A percentile compares a stretch with the other conserved stretches of the same genome.
Conservation (phyloP, 2,888 invertebrate genomes). For the Heteromyza rotundicornis region DNA sequence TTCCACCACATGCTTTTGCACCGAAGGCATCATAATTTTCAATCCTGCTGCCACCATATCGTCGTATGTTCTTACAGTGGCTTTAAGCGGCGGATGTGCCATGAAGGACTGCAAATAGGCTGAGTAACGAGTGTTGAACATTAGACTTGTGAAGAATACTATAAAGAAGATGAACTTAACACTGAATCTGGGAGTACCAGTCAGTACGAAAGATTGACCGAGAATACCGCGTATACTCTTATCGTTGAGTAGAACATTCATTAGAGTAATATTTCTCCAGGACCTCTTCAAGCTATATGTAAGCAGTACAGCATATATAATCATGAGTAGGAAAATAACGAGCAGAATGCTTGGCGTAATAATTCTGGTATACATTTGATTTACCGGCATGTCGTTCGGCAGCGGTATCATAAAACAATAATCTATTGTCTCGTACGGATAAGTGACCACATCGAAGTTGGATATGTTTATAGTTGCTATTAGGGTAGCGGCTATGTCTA, state of each 20-base stretch:
- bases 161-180: neutral
- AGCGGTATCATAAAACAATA: slow-evolving; percentile 40
- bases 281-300: slow-evolving; percentile 29
- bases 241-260: slow-evolving; percentile 39
- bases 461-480: neutral
- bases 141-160: neutral
- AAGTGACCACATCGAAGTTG: slow-evolving; percentile 18
- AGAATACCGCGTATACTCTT: slow-evolving; percentile 40
- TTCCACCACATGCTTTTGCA: neutral
- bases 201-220: slow-evolving; percentile 37
- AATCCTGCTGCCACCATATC: neutral
- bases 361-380: slow-evolving; percentile 30
- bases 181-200: neutral
- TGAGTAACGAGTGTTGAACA: slow-evolving; percentile 39
- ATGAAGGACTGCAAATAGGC: slow-evolving; percentile 37
- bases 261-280: slow-evolving; percentile 27
- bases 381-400: slow-evolving; percentile 28
- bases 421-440: slow-evolving; percentile 31
- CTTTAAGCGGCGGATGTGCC: slow-evolving; percentile 28
- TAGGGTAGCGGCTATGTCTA: slow-evolving; percentile 32
- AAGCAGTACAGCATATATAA: slow-evolving; percentile 34
- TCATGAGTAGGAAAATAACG: slow-evolving; percentile 19
- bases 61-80: neutral
- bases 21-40: slow-evolving; percentile 6
- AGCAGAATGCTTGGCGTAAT: slow-evolving; percentile 26